These are phyloP conservation scores for Epizoanthus rinbou DNA, from an alignment of 92 coral and sea anemone genomes.

Conservation along the genomic window DNA sequence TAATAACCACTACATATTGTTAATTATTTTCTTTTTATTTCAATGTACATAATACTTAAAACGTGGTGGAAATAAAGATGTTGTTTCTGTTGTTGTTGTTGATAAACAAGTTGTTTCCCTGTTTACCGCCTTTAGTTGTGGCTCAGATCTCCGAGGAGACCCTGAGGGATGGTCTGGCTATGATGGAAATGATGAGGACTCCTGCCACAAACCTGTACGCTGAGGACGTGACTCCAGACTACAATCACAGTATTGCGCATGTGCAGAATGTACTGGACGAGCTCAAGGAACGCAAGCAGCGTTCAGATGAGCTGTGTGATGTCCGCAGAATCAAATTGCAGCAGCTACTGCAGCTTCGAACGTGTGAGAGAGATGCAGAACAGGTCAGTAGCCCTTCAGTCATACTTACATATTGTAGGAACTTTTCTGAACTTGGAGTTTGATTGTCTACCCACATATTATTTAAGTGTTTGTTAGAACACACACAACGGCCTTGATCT, in stretches of 20 bases:
- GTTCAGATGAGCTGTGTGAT: slow-evolving; percentile 95
- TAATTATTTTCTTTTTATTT: not conserved
- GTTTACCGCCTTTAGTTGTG: slow-evolving; percentile 58
- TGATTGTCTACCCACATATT: too few relatives aligned
- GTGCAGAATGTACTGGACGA: slow-evolving; percentile 87
- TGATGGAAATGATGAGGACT: slow-evolving; percentile 72
- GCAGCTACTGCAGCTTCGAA: slow-evolving; percentile 91
- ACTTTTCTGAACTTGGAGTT: not conserved
- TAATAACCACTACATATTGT: too few relatives aligned
- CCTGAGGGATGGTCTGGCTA: slow-evolving; percentile 72
- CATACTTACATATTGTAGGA: not conserved
- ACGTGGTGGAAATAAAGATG: too few relatives aligned
- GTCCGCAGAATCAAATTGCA: slow-evolving; percentile 94
- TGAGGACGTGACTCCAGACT: slow-evolving; percentile 77
- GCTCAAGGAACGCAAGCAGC: slow-evolving; percentile 82
- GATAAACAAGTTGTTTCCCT: not conserved
- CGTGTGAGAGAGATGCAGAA: slow-evolving; percentile 91
- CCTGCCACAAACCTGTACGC: slow-evolving; percentile 74
- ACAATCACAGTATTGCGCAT: slow-evolving; percentile 72
- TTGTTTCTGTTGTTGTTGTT: too few relatives aligned
- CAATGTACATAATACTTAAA: too few relatives aligned
- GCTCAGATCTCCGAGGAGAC: slow-evolving; percentile 78
- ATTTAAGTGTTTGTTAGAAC: too few relatives aligned
- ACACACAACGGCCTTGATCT: not conserved
- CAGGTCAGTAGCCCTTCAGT: slow-evolving; percentile 58